Base-by-base conservation (phyloP, 2,797 vertebrate genomes). In the Denticeps clupeoides region DNA sequence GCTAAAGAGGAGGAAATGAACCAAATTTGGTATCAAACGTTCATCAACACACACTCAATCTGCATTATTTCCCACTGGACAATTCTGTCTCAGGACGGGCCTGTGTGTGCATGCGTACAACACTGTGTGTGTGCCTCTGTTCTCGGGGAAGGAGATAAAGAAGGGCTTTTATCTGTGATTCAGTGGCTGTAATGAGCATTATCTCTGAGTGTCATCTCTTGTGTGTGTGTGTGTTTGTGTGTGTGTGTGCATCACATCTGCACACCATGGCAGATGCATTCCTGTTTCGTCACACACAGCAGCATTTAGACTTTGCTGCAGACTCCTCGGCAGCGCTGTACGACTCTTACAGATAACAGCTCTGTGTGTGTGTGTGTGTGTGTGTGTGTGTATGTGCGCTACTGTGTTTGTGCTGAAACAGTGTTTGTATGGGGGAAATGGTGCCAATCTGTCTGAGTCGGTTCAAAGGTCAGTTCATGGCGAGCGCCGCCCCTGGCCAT, bases 401-500 rank as follows among this genome's bases (percentile, higher is more conserved):
- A 16, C 22, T 12, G 6, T 2, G 16, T 35, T 21, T n/a, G 13
- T 32, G 23, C 19, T 31, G 32, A 33, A n/a, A n/a, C n/a, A n/a
- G 25, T 46, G 51, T 53, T 32, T 49, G 55, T 46, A 49, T 11
- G 18, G 29, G 27, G 45, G 47, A 47, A 51, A 25, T 16, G 55
- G 57, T 55, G 67, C 59, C 57, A 29, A 51, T 51, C 53, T 47
- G 58, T 64, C 51, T 63, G 53, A 56, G 53, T 5, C 4, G 31
- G 48, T 33, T 54, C 51, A 63, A 27, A 58, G 64, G 64, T 66
- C 54, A 56, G 23, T n/a, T n/a, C n/a, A n/a, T n/a, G n/a, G n/a
- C n/a, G n/a, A n/a, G n/a, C n/a, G n/a, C n/a, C n/a, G n/a, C n/a
- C n/a, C n/a, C n/a, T n/a, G n/a, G n/a, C n/a, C n/a, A n/a, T n/a